Percentiles rank a stretch among this genome's conserved stretches.
Evolutionary conservation across 2,888 invertebrate genomes (phyloP).

Genomic region (Toxonevra muliebris): DNA sequence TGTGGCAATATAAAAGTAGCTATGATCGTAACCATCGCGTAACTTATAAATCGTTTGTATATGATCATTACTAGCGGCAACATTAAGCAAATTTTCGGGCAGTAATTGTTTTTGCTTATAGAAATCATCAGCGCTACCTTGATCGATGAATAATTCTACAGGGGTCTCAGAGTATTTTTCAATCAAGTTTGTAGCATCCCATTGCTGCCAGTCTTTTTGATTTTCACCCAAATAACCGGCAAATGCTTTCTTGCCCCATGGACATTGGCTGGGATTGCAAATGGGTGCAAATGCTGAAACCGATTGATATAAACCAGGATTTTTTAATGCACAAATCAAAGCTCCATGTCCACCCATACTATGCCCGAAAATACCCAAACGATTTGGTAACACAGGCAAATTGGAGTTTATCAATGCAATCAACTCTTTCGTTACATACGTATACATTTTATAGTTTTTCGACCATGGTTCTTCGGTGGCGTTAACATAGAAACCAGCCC

Average conservation of each 20-base stretch:
- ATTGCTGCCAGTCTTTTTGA: conserved; percentile 76
- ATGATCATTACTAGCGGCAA: conserved; percentile 67
- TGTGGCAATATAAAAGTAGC: conserved; percentile 90
- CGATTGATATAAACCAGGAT: conserved; percentile 85
- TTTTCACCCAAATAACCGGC: conserved; percentile 80
- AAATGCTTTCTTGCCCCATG: conserved; percentile 91
- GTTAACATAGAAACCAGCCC: conserved; percentile 96
- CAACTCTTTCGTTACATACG: conserved; percentile 90
- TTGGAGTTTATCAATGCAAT: conserved; percentile 78
- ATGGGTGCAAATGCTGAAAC: conserved; percentile 97
- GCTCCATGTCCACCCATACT: conserved; percentile 99
- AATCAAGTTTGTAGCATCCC: conserved; percentile 89
- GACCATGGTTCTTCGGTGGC: conserved; percentile 93
- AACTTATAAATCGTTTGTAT: conserved; percentile 76
- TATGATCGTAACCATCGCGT: conserved; percentile 92
- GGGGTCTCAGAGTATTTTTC: conserved; percentile 85
- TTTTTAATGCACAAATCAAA: conserved; percentile 86
- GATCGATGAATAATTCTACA: conserved; percentile 84
- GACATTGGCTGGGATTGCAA: conserved; percentile 82
- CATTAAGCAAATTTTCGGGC: conserved; percentile 80
- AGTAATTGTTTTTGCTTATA: conserved; percentile 78
- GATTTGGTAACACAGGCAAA: conserved; percentile 72
- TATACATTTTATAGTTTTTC: conserved; percentile 92
- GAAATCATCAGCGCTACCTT: conserved; percentile 88
- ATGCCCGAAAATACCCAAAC: conserved; percentile 83